Evolutionary conservation across 2,888 invertebrate genomes (phyloP).

Genomic region (Euproctis similis): DNA sequence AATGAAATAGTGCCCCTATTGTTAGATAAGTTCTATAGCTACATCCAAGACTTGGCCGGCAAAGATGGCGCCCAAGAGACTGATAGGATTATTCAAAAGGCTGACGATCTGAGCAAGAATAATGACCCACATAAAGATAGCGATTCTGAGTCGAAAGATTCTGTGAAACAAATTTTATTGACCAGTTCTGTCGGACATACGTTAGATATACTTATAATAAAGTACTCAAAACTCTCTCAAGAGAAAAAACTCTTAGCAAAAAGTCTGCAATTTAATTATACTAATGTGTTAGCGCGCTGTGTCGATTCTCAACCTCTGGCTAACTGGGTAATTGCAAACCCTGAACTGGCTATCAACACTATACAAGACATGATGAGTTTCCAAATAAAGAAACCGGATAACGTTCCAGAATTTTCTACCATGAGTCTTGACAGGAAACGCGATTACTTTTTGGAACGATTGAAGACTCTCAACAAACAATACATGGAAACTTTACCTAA

Average conservation of each 20-base stretch:
- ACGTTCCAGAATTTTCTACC: slow-evolving; percentile 36
- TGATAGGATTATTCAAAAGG: slow-evolving; percentile 46
- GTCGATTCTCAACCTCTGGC: slow-evolving; percentile 50
- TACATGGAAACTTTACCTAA: slow-evolving; percentile 61
- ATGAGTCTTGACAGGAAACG: slow-evolving; percentile 42
- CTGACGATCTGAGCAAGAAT: slow-evolving; percentile 43
- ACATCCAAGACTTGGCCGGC: slow-evolving; percentile 50
- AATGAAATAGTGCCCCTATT: slow-evolving; percentile 56
- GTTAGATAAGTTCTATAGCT: slow-evolving; percentile 55
- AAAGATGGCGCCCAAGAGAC: slow-evolving; percentile 34
- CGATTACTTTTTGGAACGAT: slow-evolving; percentile 47
- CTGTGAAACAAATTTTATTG: slow-evolving; percentile 44
- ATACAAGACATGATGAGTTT: slow-evolving; percentile 56
- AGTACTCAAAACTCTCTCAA: slow-evolving; percentile 46
- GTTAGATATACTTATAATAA: slow-evolving; percentile 56
- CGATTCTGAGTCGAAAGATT: slow-evolving; percentile 41
- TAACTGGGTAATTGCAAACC: slow-evolving; percentile 50
- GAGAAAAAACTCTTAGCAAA: slow-evolving; percentile 51
- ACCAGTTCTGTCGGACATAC: slow-evolving; percentile 51
- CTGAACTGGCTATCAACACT: slow-evolving; percentile 48
- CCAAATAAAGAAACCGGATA: slow-evolving; percentile 37
- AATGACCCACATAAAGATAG: slow-evolving; percentile 37
- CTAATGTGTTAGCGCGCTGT: slow-evolving; percentile 51
- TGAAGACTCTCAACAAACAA: slow-evolving; percentile 48
- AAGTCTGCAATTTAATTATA: slow-evolving; percentile 55